Evolutionary conservation across 1,140 invertebrate genomes (phyloP), one percentile per base, ranked within the genome.

Genomic region (Geopemphigus sp.): DNA sequence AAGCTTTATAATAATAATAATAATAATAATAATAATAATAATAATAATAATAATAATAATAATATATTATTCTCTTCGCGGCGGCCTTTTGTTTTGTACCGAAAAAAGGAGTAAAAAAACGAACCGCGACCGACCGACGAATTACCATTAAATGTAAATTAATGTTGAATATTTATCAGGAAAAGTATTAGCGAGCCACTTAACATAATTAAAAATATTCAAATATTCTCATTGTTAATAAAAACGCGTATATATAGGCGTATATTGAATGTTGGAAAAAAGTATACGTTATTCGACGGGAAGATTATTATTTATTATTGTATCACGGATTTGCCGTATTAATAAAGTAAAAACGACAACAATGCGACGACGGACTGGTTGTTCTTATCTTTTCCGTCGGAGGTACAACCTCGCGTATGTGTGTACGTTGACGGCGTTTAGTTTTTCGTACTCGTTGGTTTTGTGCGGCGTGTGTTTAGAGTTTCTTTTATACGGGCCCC

Each of bases 61-160:
- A 39, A n/a, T 39, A 39, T 26, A 63, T 32, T 32, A n/a, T 54
- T 19, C 45, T 45, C 63, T 53, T 11, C 11, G 4, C 47, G 47
- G 47, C 32, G 54, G 54, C 14, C 32, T 76, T 76, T 76, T 59
- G 72, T 74, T 76, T 76, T 54, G 26, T 10, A 50, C 14, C 45
- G 14, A 50, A 39, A 76, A 50, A 19, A 59, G 22, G 29, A 76
- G 26, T 53, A 19, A 29, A 72, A n/a, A 39, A 39, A 39, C 32
- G 32, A 39, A 39, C 32, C 8, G 32, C 32, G 32, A 50, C 47
- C 47, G 47, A 50, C 8, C 47, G 47, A 24, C 54, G 53, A 76
- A 76, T 76, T 72, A 76, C 53, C 72, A 76, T 76, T 76, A 61
- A 78, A 78, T 78, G 54, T 78, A 78, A 78, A 78, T 78, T 47